Conservation (phyloP, 2,797 vertebrate genomes). For the Manis javanica region DNA sequence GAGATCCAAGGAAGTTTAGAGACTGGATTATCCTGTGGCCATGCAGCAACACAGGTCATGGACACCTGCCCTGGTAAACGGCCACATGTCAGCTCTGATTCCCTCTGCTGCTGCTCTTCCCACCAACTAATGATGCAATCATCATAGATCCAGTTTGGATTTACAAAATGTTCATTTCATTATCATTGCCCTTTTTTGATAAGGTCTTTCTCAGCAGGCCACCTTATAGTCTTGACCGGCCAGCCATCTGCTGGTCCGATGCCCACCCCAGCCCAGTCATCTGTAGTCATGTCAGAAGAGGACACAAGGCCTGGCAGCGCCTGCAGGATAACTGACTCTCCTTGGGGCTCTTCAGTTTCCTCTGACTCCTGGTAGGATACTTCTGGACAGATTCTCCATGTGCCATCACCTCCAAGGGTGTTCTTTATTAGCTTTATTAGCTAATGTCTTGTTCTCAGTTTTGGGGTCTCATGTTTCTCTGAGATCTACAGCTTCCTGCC, state of each 20-base stretch:
- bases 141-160: background rate
- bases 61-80: background rate
- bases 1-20: background rate
- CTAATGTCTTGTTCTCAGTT: background rate
- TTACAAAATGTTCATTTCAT: background rate
- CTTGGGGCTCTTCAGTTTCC: background rate
- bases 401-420: background rate
- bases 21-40: background rate
- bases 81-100: background rate
- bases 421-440: background rate
- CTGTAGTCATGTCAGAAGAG: background rate
- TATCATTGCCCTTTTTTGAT: background rate
- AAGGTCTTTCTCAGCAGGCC: background rate
- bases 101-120: background rate
- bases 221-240: background rate
- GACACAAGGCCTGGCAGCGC: background rate
- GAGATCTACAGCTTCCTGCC: background rate
- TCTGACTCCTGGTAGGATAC: background rate
- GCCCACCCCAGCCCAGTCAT: background rate
- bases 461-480: background rate
- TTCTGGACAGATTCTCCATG: background rate
- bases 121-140: background rate
- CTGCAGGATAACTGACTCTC: background rate
- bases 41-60: fast-evolving
- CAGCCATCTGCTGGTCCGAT: background rate